A percentile compares a stretch with the other conserved stretches of the same genome.
phyloP scores from a whole-genome alignment of 1,140 invertebrate genomes.

The Rhyacophila brunnea region DNA sequence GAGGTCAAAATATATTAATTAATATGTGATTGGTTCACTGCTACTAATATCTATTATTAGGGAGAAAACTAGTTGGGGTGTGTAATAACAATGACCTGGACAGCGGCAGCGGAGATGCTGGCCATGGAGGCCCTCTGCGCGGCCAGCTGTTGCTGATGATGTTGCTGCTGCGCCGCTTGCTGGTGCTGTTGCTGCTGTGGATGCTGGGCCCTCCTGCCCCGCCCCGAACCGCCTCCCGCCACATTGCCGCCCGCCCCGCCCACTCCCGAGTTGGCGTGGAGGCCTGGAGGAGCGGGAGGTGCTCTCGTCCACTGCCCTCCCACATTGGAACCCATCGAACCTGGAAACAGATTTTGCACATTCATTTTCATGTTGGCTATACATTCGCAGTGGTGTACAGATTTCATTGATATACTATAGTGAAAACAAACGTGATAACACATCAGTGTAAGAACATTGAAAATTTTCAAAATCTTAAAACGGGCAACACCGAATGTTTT shows the following conservation, averaged over 20 bases:
- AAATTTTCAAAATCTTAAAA: too few relatives aligned
- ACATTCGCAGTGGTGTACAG: neutral
- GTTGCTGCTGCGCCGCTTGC: conserved; percentile 32
- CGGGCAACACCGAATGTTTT: too few relatives aligned
- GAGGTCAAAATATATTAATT: too few relatives aligned
- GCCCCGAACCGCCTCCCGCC: conserved; percentile 28
- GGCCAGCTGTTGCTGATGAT: conserved; percentile 25
- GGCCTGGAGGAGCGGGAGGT: conserved; percentile 46
- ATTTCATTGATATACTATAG: too few relatives aligned
- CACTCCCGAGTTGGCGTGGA: conserved; percentile 33
- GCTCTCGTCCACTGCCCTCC: conserved; percentile 51
- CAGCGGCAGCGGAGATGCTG: conserved; percentile 44
- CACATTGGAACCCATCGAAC: conserved; percentile 38
- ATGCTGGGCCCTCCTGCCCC: conserved; percentile 30
- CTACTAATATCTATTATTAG: too few relatives aligned
- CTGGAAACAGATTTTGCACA: conserved; percentile 29
- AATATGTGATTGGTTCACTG: too few relatives aligned
- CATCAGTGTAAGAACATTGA: too few relatives aligned
- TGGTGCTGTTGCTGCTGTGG: conserved; percentile 36
- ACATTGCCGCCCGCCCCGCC: conserved; percentile 33
- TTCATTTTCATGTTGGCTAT: neutral
- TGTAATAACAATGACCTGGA: conserved; percentile 39
- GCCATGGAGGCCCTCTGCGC: conserved; percentile 38
- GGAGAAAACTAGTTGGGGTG: too few relatives aligned
- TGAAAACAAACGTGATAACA: too few relatives aligned